Base-by-base conservation (phyloP, 1,140 invertebrate genomes). In the Gonioctena quinquepunctata region DNA sequence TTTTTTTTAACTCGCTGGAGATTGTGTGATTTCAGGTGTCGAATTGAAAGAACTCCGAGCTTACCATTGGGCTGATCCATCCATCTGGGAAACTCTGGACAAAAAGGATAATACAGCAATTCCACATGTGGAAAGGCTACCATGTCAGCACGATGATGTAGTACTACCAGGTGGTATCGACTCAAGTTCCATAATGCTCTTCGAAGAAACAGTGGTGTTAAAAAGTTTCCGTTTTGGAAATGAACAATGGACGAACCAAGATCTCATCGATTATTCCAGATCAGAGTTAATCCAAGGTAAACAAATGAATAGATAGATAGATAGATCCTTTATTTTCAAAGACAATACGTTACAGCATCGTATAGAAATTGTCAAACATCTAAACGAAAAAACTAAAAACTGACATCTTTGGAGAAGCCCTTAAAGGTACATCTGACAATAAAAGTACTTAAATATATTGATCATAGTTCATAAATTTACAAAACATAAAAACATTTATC, bases 61-160 rank as follows among this genome's bases (percentile, higher is more conserved):
- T 11, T 23, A 66, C 26, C 7, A 26, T 13, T 70, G 69, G 69
- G 25, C 23, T 18, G 69, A 70, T 22, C 25, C 23, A 2, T 42
- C 27, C 28, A 66, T 22, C 56, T 70, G 69, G 69, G 28, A 18
- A n/a, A 26, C 11, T 23, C 13, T 7, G 1, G 8, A 11, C 16
- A 3, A 16, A 18, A 28, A 59, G n/a, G 25, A 27, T 27, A 70
- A 70, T 33, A 16, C 18, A 3, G 69, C 69, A 13, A 49, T 66
- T 0, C 69, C 69, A n/a, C 26, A 70, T 48, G 18, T 27, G 19
- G 61, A 70, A 18, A 22, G 54, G 11, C 13, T 70, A 11, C 69
- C 69, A 0, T 70, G 69, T 26, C 5, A 56, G 6, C 48, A 70
- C 16, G 69, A 70, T 23, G 69, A 66, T 33, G 62, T 70, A 1